These are phyloP conservation scores for Macroglossus sobrinus DNA, from an alignment of 2,113 vertebrate species.

Conservation along the genomic window DNA sequence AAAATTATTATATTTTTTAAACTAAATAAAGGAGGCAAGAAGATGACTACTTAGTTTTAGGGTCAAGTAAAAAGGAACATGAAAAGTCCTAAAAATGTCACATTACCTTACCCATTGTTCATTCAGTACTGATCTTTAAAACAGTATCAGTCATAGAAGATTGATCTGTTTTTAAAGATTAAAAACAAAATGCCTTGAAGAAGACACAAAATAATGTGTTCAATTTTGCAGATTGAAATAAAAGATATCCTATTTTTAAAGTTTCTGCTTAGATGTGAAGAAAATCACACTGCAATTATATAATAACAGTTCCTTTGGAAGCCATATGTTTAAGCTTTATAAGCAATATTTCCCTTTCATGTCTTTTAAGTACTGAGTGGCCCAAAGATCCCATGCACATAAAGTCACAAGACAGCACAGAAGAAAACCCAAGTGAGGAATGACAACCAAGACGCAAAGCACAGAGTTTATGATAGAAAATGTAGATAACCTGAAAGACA, in stretches of 20 bases:
- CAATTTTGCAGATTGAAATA: not conserved
- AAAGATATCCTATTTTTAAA: slow-evolving; percentile 36
- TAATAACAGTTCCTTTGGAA: slow-evolving; percentile 38
- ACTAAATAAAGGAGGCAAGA: not conserved
- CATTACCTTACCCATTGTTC: not conserved
- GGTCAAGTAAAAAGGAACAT: not conserved
- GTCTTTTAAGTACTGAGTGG: not conserved
- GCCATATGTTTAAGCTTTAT: slow-evolving; percentile 36
- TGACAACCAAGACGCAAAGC: not conserved
- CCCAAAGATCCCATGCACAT: not conserved
- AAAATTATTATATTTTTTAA: not conserved
- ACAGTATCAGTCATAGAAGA: not conserved
- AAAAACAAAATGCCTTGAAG: not conserved
- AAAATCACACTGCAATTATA: slow-evolving; percentile 45
- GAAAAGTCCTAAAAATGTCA: not conserved
- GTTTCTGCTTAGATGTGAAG: slow-evolving; percentile 5
- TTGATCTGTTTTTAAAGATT: not conserved
- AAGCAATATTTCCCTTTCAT: slow-evolving; percentile 44
- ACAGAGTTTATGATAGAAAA: not conserved
- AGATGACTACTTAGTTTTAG: not conserved
- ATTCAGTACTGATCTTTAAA: not conserved
- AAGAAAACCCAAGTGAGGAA: slow-evolving; percentile 36
- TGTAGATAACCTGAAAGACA: not conserved
- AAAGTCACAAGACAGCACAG: not conserved
- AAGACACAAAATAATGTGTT: not conserved